These are phyloP conservation scores for Hyppa rectilinea DNA, from an alignment of 2,888 invertebrate species.

Conservation along the genomic window DNA sequence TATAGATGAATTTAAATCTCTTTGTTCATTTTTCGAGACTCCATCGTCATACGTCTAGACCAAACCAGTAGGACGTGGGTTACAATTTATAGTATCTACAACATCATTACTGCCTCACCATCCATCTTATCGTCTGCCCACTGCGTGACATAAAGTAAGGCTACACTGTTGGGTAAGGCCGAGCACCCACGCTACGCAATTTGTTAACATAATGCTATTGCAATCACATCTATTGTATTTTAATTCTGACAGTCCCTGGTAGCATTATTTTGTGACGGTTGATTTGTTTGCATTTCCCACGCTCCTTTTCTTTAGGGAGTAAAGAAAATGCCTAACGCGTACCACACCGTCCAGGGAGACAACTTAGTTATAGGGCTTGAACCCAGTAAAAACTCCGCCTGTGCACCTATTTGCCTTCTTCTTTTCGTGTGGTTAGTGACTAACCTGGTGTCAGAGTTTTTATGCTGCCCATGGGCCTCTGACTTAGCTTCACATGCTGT, in stretches of 20 bases:
- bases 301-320: no score
- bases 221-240: conserved; percentile 60
- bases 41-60: neutral
- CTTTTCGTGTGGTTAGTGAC: no score
- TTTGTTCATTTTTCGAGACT: neutral
- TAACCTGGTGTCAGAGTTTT: no score
- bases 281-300: no score
- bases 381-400: no score
- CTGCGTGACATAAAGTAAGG: conserved; percentile 25
- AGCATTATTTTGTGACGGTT: neutral
- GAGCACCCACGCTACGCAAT: conserved; percentile 44
- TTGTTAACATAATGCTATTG: conserved; percentile 38
- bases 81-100: conserved; percentile 32
- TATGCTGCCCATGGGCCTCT: no score
- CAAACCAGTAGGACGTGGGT: conserved; percentile 3
- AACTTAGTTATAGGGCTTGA: no score
- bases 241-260: conserved; percentile 39
- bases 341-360: no score
- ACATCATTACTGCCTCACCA: conserved; percentile 37
- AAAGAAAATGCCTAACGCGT: no score
- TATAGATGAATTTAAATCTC: no score
- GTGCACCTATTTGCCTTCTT: no score
- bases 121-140: conserved; percentile 60
- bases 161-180: conserved; percentile 52
- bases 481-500: no score